Evolutionary conservation across 2,797 vertebrate species (phyloP).

Genomic region (Garrulus glandarius): DNA sequence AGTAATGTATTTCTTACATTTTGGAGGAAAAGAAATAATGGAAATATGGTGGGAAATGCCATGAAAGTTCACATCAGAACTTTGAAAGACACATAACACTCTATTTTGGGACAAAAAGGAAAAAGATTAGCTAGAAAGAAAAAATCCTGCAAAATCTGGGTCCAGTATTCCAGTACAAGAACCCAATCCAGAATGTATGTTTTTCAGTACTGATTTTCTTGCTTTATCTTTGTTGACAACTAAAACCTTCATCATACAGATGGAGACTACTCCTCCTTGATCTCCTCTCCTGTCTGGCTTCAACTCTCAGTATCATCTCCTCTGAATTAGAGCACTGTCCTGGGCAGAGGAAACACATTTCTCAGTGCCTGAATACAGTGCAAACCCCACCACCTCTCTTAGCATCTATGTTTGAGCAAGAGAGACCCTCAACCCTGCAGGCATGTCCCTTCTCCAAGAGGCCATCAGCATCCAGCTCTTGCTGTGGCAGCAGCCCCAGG

Average conservation of each 20-base stretch:
- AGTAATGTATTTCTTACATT: neutral
- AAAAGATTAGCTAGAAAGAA: neutral
- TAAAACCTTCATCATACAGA: neutral
- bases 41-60: neutral
- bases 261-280: neutral
- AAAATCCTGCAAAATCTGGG: neutral
- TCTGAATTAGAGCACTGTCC: neutral
- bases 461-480: neutral
- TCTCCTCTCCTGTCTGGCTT: neutral
- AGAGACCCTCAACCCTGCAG: neutral
- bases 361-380: neutral
- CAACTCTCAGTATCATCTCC: neutral
- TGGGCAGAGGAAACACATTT: neutral
- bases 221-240: neutral
- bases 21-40: neutral
- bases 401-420: neutral
- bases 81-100: neutral
- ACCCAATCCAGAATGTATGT: neutral
- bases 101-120: neutral
- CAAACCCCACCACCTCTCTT: neutral
- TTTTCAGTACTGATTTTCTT: neutral
- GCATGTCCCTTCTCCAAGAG: neutral
- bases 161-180: neutral
- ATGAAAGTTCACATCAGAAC: neutral
- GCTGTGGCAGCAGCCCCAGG: neutral